These are phyloP conservation scores for Nasonia oneida DNA, from an alignment of 2,888 invertebrate genomes.

Conservation along the genomic window DNA sequence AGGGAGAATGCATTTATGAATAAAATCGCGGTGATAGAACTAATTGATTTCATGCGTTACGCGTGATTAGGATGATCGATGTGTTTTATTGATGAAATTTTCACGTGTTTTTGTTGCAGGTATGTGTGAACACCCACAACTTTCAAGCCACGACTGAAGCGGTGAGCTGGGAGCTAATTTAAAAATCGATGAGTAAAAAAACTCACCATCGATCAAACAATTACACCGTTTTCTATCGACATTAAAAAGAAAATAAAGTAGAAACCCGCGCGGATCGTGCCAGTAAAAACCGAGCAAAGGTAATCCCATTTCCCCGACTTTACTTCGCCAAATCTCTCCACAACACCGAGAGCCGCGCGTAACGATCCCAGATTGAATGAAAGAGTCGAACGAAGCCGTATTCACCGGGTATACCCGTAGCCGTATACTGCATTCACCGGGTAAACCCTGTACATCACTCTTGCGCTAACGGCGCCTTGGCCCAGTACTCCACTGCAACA, in stretches of 20 bases:
- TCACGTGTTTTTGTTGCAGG: slow-evolving; percentile 48
- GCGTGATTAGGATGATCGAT: not conserved
- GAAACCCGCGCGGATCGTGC: too few species aligned
- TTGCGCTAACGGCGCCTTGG: not conserved
- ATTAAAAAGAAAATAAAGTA: too few species aligned
- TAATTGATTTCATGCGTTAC: not conserved
- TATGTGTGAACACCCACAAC: slow-evolving; percentile 17
- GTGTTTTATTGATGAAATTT: not conserved
- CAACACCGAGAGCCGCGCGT: not conserved
- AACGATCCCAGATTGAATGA: not conserved
- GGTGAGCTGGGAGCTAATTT: slow-evolving; percentile 4
- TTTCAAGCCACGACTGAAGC: not conserved
- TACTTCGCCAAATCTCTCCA: not conserved
- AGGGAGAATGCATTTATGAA: not conserved
- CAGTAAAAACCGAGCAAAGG: not conserved
- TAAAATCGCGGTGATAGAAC: not conserved
- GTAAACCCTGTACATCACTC: not conserved
- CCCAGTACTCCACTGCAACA: not conserved
- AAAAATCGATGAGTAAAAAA: not conserved
- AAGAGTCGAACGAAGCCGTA: not conserved
- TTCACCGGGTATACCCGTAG: not conserved
- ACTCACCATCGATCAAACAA: slow-evolving; percentile 10
- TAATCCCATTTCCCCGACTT: not conserved
- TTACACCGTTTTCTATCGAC: not conserved
- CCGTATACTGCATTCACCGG: not conserved